These are phyloP conservation scores for Neolamprologus sp. DNA, from an alignment of 2,113 vertebrate genomes.

Conservation along the genomic window DNA sequence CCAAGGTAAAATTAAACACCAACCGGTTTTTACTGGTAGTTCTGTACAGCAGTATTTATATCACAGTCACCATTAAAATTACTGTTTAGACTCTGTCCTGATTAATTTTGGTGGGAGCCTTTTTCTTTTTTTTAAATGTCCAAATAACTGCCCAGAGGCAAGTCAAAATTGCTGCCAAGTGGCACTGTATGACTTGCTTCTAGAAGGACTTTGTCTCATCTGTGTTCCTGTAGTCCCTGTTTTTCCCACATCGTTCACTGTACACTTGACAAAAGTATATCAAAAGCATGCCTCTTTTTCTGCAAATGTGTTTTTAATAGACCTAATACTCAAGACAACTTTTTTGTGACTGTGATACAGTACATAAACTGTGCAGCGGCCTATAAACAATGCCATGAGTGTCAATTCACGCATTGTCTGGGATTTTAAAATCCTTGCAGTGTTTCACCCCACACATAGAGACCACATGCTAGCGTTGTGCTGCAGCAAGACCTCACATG, in stretches of 20 bases:
- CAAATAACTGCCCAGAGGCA: neutral
- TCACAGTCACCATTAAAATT: neutral
- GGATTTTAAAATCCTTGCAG: neutral
- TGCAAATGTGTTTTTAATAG: neutral
- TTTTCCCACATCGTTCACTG: neutral
- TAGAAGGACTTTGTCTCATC: neutral
- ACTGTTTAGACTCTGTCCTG: neutral
- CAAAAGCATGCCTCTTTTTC: neutral
- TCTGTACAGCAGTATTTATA: neutral
- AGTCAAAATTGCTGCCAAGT: neutral
- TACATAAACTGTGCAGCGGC: neutral
- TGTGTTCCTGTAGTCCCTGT: neutral
- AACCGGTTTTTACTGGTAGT: neutral
- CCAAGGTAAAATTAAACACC: neutral
- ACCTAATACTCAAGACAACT: neutral
- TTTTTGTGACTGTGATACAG: neutral
- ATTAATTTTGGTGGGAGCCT: neutral
- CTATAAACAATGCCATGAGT: neutral
- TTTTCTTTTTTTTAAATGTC: neutral
- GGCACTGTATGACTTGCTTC: neutral
- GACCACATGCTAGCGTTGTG: neutral
- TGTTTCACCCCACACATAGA: neutral
- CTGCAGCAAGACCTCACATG: constrained; percentile 19
- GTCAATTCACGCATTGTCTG: neutral
- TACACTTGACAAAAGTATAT: neutral